Evolutionary conservation across 1,140 invertebrate species (phyloP).

Genomic region (Anastrepha ludens): DNA sequence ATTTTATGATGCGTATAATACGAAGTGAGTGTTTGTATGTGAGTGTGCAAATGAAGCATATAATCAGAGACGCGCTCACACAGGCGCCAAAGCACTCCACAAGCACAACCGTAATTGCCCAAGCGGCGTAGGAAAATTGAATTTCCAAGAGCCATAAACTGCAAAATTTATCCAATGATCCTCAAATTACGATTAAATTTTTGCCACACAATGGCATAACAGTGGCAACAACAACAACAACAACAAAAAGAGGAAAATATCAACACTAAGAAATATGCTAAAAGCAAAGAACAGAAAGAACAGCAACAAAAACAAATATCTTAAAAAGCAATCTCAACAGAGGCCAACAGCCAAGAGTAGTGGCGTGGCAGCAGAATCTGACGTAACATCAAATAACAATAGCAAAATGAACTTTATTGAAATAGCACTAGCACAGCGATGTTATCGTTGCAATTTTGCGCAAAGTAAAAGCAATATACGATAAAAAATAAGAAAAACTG

Average conservation of each 20-base stretch:
- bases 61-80: background rate
- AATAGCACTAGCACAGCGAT: background rate
- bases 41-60: background rate
- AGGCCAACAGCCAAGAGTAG: background rate
- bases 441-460: background rate
- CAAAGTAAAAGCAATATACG: background rate
- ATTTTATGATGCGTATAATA: background rate
- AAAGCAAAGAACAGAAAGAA: background rate
- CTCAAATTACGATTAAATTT: constrained; percentile 51
- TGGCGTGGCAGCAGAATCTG: background rate
- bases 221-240: background rate
- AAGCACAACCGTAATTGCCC: background rate
- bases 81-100: background rate
- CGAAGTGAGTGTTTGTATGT: background rate
- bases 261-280: background rate
- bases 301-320: background rate
- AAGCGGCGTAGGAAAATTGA: constrained; percentile 47
- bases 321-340: background rate
- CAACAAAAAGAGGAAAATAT: background rate
- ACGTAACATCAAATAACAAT: background rate
- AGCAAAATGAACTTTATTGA: background rate
- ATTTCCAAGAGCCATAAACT: constrained; percentile 52
- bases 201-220: constrained; percentile 6
- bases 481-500: background rate
- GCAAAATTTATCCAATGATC: constrained; percentile 45